Evolutionary conservation across 53 echinoderm and acorn worm species (phyloP), one percentile per base, ranked within the genome.

Genomic region (Holothuria leucospilota): DNA sequence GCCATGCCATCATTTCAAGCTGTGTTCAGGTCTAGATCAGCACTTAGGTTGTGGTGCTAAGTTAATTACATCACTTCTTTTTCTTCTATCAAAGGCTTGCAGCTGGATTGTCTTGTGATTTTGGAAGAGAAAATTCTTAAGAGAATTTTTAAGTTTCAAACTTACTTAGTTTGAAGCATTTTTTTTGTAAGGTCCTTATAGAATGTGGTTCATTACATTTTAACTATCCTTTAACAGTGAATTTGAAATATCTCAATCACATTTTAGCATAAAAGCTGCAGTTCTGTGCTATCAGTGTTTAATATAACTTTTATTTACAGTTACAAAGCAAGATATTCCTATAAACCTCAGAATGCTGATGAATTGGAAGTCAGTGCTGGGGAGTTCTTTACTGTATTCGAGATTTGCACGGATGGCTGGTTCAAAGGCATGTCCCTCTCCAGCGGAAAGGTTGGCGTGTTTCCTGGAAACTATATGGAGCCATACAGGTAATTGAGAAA

Each of bases 381-480:
- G 0, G 97, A 97, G 56, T 89, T 93, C 68, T 97, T 95, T 73
- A 95, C 93, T 29, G 97, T 95, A 64, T 86, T 85, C 1, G 97
- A 97, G 70, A 95, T 93, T 39, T 93, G 95, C 63, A 91, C 90
- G 51, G 95, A 95, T 63, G 95, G 95, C 14, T 95, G 95, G 95
- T 95, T 85, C 74, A 95, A 91, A 83, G 95, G 95, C 1, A 82
- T 97, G 86, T 89, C 97, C 4, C 88, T 95, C 26, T 78, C 78
- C 62, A 89, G 87, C 14, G 97, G 97, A 18, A 87, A 89, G 68
- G 78, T 91, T 21, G 95, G 97, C n/a, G 95, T 97, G 28, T 95
- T 97, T 77, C 95, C 97, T 64, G 97, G 97, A 42, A 97, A 97
- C 84, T 97, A 97, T 84, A 93, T 95, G 90, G 93, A 96, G 73